Evolutionary conservation across 2,888 invertebrate genomes (phyloP).

Genomic region (Pollenia amentaria): DNA sequence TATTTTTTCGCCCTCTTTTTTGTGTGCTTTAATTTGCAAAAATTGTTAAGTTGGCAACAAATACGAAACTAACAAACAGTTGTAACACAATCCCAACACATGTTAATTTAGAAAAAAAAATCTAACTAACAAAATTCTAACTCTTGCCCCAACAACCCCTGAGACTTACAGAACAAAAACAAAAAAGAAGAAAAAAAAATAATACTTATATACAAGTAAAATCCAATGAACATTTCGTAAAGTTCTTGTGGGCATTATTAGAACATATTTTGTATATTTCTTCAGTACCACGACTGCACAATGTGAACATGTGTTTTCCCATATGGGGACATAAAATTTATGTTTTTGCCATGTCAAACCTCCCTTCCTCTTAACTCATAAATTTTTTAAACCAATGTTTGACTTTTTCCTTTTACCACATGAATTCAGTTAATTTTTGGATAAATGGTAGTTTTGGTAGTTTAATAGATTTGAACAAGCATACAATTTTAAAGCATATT

Average conservation of each 20-base stretch:
- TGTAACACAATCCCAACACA: conserved; percentile 35
- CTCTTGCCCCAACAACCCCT: conserved; percentile 21
- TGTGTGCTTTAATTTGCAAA: conserved; percentile 27
- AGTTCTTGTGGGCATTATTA: not conserved
- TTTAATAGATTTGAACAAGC: not conserved
- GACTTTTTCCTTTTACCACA: not conserved
- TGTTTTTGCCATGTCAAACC: not conserved
- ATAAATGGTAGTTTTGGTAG: not conserved
- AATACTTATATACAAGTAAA: not conserved
- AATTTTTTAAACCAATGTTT: too few relatives aligned
- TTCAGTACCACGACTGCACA: not conserved
- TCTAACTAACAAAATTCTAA: conserved; percentile 4
- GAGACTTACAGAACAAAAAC: conserved; percentile 25
- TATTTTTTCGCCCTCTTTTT: not conserved
- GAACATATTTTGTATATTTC: not conserved
- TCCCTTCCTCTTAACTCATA: too few relatives aligned
- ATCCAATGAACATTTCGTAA: conserved; percentile 8
- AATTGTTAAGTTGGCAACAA: conserved; percentile 21
- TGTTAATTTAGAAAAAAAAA: conserved; percentile 30
- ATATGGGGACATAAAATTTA: conserved; percentile 17
- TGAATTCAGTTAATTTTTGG: not conserved
- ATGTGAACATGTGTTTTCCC: conserved; percentile 25
- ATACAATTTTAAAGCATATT: conserved; percentile 20
- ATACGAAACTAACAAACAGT: not conserved
- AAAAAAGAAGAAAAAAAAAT: not conserved